phyloP scores from a whole-genome alignment of 2,888 invertebrate genomes.

The Hyposoter didymator region DNA sequence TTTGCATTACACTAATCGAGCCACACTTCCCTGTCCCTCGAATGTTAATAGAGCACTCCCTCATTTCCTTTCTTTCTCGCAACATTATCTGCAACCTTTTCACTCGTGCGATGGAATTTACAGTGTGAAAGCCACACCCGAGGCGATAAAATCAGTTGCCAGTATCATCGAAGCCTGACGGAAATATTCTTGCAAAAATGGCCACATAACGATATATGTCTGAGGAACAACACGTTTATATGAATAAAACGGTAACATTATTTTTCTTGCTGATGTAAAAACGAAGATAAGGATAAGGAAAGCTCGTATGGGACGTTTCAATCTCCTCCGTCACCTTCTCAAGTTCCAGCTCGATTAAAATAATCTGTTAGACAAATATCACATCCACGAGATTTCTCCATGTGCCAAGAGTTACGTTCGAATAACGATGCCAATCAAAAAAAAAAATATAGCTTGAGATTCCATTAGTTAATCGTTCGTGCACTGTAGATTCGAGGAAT shows the following conservation, averaged over 20 bases:
- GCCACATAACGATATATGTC: background rate
- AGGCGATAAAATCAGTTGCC: slow-evolving; percentile 57
- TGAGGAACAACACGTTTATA: background rate
- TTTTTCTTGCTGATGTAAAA: background rate
- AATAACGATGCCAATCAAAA: background rate
- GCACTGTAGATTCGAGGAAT: too few species aligned
- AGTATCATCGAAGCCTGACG: slow-evolving; percentile 44
- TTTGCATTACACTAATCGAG: slow-evolving; percentile 73
- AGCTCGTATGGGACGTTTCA: background rate
- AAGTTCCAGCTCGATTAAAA: background rate
- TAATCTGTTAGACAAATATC: background rate
- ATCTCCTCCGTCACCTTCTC: background rate
- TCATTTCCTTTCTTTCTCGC: slow-evolving; percentile 25
- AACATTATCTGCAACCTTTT: slow-evolving; percentile 19
- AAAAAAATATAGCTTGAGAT: too few species aligned
- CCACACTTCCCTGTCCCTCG: slow-evolving; percentile 71
- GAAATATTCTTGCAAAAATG: background rate
- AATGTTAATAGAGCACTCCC: slow-evolving; percentile 70
- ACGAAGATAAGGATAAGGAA: background rate
- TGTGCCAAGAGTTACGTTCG: background rate
- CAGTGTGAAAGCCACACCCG: slow-evolving; percentile 53
- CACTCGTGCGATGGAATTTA: slow-evolving; percentile 14
- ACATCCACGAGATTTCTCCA: background rate
- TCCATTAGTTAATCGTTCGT: too few species aligned
- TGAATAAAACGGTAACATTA: background rate